phyloP scores from a whole-genome alignment of 2,888 invertebrate genomes.

The Erynnis tages region DNA sequence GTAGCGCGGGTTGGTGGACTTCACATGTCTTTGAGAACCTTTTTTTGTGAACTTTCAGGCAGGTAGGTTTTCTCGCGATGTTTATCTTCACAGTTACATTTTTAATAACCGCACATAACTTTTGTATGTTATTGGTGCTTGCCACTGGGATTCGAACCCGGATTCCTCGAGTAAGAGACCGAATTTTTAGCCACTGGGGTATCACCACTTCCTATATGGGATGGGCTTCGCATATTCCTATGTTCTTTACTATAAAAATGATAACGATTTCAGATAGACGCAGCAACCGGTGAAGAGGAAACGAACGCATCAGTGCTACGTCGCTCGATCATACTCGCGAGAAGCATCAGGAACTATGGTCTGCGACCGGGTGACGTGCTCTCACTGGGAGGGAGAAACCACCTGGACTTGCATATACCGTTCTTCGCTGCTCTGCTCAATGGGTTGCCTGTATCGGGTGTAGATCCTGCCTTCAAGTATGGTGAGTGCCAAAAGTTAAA shows the following conservation, averaged over 20 bases:
- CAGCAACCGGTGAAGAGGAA: conserved; percentile 52
- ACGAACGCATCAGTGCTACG: conserved; percentile 50
- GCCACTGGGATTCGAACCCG: too few relatives aligned
- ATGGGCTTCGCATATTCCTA: too few relatives aligned
- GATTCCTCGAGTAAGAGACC: too few relatives aligned
- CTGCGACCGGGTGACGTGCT: conserved; percentile 51
- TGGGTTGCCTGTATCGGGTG: conserved; percentile 51
- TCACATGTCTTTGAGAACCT: too few relatives aligned
- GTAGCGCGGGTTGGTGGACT: too few relatives aligned
- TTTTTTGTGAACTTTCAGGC: too few relatives aligned
- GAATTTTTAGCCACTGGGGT: not conserved
- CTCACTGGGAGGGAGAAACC: conserved; percentile 53
- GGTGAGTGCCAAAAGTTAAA: conserved; percentile 44
- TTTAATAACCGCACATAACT: too few relatives aligned
- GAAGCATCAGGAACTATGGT: conserved; percentile 44
- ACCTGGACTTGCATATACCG: conserved; percentile 56
- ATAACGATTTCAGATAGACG: conserved; percentile 50
- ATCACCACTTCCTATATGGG: not conserved
- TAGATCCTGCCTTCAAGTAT: conserved; percentile 51
- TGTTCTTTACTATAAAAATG: too few relatives aligned
- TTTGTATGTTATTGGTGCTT: too few relatives aligned
- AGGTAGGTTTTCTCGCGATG: too few relatives aligned
- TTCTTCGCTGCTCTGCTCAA: conserved; percentile 55
- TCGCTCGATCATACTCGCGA: conserved; percentile 48
- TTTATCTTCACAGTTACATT: too few relatives aligned